Percentiles rank a stretch among this genome's conserved stretches.
phyloP scores from a whole-genome alignment of 2,888 invertebrate genomes.

The Carcina quercana region DNA sequence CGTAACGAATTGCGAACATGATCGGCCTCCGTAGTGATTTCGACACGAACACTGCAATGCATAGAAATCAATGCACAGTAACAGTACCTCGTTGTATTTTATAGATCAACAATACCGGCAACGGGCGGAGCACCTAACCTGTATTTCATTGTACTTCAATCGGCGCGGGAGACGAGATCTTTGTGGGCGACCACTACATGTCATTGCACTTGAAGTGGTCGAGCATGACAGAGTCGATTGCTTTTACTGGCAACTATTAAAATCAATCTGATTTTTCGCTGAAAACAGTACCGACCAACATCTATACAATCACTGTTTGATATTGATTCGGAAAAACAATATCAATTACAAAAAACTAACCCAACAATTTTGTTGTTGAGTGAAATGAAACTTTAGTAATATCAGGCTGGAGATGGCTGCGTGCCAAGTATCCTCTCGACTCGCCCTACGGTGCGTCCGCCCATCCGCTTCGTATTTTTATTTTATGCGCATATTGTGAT shows the following conservation, averaged over 20 bases:
- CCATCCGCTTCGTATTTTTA: constrained; percentile 49
- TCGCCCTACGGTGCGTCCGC: constrained; percentile 26
- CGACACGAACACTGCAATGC: constrained; percentile 12
- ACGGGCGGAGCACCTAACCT: constrained; percentile 9
- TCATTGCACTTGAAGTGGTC: constrained; percentile 13
- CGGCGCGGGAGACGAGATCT: constrained; percentile 11
- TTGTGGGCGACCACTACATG: constrained; percentile 12
- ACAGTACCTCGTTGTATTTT: constrained; percentile 1
- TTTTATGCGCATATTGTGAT: constrained; percentile 47
- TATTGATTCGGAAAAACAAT: no score
- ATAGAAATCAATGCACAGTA: constrained; percentile 1
- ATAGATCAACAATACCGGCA: constrained; percentile 2
- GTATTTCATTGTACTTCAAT: no score
- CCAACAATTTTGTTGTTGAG: constrained; percentile 43
- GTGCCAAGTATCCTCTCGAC: constrained; percentile 41
- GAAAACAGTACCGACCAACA: no score
- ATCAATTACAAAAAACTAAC: no score
- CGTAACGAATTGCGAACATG: constrained; percentile 15
- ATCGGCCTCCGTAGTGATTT: constrained; percentile 12
- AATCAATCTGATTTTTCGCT: no score
- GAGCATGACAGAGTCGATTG: no score
- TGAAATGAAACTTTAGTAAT: constrained; percentile 49
- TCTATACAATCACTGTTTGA: no score
- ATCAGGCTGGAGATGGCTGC: constrained; percentile 37
- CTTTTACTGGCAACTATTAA: no score